Conservation (phyloP, 1,140 invertebrate genomes). For the Trachymyrmex septentrionalis region DNA sequence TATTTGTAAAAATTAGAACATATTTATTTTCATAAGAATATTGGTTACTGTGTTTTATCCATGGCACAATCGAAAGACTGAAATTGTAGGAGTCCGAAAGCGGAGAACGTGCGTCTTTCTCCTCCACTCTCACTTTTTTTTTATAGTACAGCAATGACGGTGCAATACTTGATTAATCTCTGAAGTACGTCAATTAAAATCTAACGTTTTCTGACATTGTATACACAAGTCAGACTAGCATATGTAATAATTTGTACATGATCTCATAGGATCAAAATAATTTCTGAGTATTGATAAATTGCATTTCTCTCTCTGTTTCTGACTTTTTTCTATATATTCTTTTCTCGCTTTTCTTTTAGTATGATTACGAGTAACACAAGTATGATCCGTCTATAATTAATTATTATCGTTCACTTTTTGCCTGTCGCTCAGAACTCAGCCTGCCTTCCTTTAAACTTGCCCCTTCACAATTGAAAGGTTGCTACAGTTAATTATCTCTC, state of each 20-base stretch:
- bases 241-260: neutral
- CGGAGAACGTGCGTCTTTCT: slow-evolving; percentile 47
- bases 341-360: slow-evolving; percentile 34
- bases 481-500: slow-evolving; percentile 22
- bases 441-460: slow-evolving; percentile 52
- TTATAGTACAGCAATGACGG: slow-evolving; percentile 36
- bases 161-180: slow-evolving; percentile 54
- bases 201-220: neutral
- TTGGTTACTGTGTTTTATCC: slow-evolving; percentile 11
- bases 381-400: slow-evolving; percentile 62
- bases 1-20: slow-evolving; percentile 32
- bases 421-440: slow-evolving; percentile 52
- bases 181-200: neutral
- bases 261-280: slow-evolving; percentile 1
- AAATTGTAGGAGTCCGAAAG: slow-evolving; percentile 53
- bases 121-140: slow-evolving; percentile 46
- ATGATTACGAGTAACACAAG: slow-evolving; percentile 50
- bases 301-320: slow-evolving; percentile 11
- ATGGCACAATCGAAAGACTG: neutral
- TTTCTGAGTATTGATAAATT: slow-evolving; percentile 37
- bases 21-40: slow-evolving; percentile 31
- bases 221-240: slow-evolving; percentile 18
- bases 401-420: slow-evolving; percentile 58
- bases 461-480: slow-evolving; percentile 14
- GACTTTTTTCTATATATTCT: slow-evolving; percentile 38